Conservation (phyloP, 2,888 invertebrate species). For the Leucoptera coffeella region DNA sequence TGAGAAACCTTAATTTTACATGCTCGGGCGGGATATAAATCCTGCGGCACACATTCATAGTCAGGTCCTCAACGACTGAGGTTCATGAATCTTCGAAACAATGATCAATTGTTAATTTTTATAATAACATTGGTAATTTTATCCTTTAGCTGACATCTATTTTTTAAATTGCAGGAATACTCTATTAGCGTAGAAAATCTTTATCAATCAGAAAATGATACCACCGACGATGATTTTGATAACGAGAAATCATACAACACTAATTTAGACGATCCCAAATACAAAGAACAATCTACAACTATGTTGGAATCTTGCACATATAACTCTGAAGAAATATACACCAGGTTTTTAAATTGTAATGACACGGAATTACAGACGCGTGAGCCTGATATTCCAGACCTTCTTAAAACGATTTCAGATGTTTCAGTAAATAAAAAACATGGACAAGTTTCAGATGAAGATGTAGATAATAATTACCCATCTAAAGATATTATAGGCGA, state of each 20-base stretch:
- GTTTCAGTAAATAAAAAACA: constrained; percentile 31
- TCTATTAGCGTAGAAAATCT: constrained; percentile 39
- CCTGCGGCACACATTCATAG: no score
- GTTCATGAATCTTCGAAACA: no score
- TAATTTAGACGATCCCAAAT: no score
- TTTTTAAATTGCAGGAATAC: constrained; percentile 42
- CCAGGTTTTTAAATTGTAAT: no score
- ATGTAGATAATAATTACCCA: constrained; percentile 41
- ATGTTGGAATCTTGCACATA: neutral
- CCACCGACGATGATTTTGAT: constrained; percentile 44
- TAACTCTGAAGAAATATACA: neutral
- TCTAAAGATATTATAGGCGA: constrained; percentile 50
- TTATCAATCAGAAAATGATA: constrained; percentile 48
- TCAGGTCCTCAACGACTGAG: no score
- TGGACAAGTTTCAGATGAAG: constrained; percentile 16
- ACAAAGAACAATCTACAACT: no score
- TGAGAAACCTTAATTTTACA: no score
- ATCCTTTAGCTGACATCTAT: no score
- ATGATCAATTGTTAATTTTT: no score
- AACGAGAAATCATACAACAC: constrained; percentile 25
- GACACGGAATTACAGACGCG: neutral
- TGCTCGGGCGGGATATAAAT: no score
- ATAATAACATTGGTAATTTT: no score
- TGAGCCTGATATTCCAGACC: constrained; percentile 29
- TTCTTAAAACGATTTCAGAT: constrained; percentile 32